Percentiles rank a stretch among this genome's conserved stretches.
phyloP scores from a whole-genome alignment of 1,140 invertebrate genomes.

The Drosophila nasuta region DNA sequence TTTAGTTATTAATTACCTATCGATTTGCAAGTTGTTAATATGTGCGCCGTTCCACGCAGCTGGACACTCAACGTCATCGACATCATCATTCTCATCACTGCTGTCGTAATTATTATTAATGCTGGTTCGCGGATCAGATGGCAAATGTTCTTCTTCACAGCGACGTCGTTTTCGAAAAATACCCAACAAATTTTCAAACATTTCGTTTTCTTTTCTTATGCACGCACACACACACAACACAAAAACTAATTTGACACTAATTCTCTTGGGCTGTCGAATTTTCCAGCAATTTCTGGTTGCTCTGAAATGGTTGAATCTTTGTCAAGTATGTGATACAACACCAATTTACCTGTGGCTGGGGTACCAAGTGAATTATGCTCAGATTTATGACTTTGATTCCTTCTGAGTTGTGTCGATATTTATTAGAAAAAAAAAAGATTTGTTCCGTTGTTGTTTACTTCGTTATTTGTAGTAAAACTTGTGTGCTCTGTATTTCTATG shows the following conservation, averaged over 20 bases:
- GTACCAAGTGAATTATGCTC: slow-evolving; percentile 14
- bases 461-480: slow-evolving; percentile 25
- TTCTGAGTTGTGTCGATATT: slow-evolving; percentile 19
- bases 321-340: slow-evolving; percentile 3
- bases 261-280: slow-evolving; percentile 36
- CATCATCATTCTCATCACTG: slow-evolving; percentile 15
- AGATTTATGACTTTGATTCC: slow-evolving; percentile 6
- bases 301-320: slow-evolving; percentile 23
- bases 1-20: slow-evolving; percentile 76
- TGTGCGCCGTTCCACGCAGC: slow-evolving; percentile 51
- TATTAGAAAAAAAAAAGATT: slow-evolving; percentile 14
- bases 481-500: slow-evolving; percentile 26
- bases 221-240: slow-evolving; percentile 20
- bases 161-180: slow-evolving; percentile 78
- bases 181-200: slow-evolving; percentile 76
- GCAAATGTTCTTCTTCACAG: slow-evolving; percentile 36
- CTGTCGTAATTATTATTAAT: slow-evolving; percentile 13
- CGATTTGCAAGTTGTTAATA: slow-evolving; percentile 48
- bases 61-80: slow-evolving; percentile 12
- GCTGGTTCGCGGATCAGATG: slow-evolving; percentile 2
- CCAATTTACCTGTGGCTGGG: slow-evolving; percentile 43
- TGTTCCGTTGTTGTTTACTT: slow-evolving; percentile 29
- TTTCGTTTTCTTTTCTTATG: slow-evolving; percentile 1
- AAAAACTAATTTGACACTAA: slow-evolving; percentile 32
- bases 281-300: slow-evolving; percentile 45